These are phyloP conservation scores for Pluvianellus socialis DNA, from an alignment of 2,113 vertebrate species.

Conservation along the genomic window DNA sequence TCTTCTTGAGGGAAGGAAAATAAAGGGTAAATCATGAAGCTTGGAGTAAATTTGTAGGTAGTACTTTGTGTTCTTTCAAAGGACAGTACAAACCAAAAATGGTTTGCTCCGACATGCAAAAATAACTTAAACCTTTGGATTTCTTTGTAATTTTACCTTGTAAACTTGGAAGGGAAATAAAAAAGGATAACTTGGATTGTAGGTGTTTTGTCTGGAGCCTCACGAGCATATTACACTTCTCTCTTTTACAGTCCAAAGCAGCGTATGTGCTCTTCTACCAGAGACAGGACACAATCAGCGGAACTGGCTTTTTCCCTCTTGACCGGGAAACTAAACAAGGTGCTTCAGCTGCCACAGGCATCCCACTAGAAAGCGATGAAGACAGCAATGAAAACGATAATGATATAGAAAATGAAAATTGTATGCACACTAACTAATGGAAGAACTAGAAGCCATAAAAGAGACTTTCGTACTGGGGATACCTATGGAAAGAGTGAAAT, in stretches of 20 bases:
- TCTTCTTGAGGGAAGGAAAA: neutral
- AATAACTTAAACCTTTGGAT: neutral
- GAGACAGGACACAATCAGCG: slow-evolving; percentile 92
- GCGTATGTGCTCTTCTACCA: slow-evolving; percentile 98
- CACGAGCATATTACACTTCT: neutral
- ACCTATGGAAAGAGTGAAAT: slow-evolving; percentile 64
- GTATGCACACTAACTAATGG: slow-evolving; percentile 94
- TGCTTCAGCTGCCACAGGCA: slow-evolving; percentile 81
- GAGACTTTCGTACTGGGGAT: slow-evolving; percentile 75
- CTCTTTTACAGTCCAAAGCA: slow-evolving; percentile 89
- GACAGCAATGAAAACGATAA: slow-evolving; percentile 85
- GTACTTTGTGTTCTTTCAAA: neutral
- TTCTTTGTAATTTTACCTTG: neutral
- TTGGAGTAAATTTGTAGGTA: neutral
- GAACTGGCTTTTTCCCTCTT: slow-evolving; percentile 94
- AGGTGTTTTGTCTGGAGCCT: neutral
- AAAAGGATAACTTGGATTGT: neutral
- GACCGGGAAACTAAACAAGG: slow-evolving; percentile 88
- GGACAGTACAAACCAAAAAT: neutral
- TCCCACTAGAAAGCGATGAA: slow-evolving; percentile 83
- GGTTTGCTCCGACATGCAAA: neutral
- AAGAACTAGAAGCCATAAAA: slow-evolving; percentile 88
- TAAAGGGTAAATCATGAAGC: neutral
- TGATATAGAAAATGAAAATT: slow-evolving; percentile 85
- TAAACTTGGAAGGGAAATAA: neutral